phyloP scores from a whole-genome alignment of 2,888 invertebrate species.

The Gonocerus acuteangulatus region DNA sequence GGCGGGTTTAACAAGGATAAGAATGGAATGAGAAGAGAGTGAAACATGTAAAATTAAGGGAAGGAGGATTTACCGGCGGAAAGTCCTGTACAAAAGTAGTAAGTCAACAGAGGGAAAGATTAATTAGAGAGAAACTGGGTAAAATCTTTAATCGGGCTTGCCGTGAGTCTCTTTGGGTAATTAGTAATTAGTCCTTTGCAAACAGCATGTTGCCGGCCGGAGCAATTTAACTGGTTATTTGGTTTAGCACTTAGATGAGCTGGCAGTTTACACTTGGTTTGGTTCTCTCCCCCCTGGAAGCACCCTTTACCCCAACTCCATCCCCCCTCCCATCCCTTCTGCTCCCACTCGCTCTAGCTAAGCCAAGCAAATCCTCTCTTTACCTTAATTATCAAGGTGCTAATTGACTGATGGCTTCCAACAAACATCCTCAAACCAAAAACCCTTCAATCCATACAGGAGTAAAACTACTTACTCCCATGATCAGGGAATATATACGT shows the following conservation, averaged over 20 bases:
- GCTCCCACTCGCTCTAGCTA: constrained; percentile 4
- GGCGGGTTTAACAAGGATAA: too few species aligned
- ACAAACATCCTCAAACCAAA: too few species aligned
- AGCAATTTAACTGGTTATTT: constrained; percentile 31
- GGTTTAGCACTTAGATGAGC: constrained; percentile 35
- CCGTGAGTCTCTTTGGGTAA: constrained; percentile 32
- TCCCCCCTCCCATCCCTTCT: neutral
- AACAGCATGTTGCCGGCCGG: constrained; percentile 28
- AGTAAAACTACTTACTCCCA: too few species aligned
- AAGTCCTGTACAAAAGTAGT: too few species aligned
- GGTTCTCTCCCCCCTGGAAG: neutral
- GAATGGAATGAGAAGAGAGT: too few species aligned
- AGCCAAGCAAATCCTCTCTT: neutral
- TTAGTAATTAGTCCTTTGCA: constrained; percentile 36
- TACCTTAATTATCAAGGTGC: constrained; percentile 12
- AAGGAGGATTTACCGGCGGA: too few species aligned
- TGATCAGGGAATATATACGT: too few species aligned
- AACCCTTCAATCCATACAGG: too few species aligned
- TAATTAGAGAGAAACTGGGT: constrained; percentile 15
- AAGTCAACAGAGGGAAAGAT: constrained; percentile 1
- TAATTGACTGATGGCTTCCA: constrained; percentile 1
- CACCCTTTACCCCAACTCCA: neutral
- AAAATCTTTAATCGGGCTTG: constrained; percentile 15
- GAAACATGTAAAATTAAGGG: too few species aligned
- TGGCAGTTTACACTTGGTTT: constrained; percentile 34